These are phyloP conservation scores for Umimayanthus chanpuru DNA, from an alignment of 92 coral and sea anemone species.

Conservation along the genomic window DNA sequence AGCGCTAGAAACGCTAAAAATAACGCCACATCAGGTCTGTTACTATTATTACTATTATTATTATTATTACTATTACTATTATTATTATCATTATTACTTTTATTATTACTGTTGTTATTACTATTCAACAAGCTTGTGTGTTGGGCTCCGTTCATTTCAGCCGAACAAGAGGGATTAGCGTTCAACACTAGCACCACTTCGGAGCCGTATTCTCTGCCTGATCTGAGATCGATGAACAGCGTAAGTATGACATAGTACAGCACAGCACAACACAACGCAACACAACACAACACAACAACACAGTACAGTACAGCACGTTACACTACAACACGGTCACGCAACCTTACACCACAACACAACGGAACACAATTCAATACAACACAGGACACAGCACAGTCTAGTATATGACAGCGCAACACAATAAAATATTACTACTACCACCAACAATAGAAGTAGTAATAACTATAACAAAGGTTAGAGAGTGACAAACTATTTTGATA, in stretches of 20 bases:
- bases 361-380: too few species aligned
- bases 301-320: neutral
- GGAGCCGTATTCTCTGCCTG: constrained; percentile 81
- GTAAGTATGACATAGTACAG: constrained; percentile 49
- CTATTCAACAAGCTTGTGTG: neutral
- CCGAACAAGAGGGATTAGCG: constrained; percentile 83
- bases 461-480: neutral
- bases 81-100: too few species aligned
- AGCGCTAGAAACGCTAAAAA: too few species aligned
- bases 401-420: neutral
- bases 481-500: neutral
- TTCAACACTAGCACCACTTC: constrained; percentile 74
- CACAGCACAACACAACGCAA: neutral
- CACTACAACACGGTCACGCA: neutral
- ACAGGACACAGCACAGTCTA: neutral
- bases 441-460: neutral
- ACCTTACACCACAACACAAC: neutral
- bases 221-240: constrained; percentile 71
- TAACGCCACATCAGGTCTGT: too few species aligned
- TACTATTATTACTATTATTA: too few species aligned
- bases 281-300: too few species aligned
- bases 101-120: too few species aligned
- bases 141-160: constrained; percentile 41
- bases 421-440: neutral
- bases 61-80: too few species aligned